phyloP scores from a whole-genome alignment of 2,888 invertebrate species.

The Leptinotarsa tumamoca region DNA sequence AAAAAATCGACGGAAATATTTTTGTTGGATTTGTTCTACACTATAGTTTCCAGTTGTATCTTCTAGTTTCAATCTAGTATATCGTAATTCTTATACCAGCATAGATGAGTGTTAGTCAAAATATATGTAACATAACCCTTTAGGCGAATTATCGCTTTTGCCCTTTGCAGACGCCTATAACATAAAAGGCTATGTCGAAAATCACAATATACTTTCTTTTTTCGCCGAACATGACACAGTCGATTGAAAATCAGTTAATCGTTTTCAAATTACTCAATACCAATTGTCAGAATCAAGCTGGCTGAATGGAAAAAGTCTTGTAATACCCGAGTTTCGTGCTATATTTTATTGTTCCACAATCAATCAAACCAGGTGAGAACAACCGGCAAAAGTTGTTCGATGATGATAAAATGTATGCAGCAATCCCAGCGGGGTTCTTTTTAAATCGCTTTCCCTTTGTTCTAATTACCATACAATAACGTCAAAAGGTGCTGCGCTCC shows the following conservation, averaged over 20 bases:
- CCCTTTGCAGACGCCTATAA: background rate
- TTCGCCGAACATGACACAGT: constrained; percentile 17
- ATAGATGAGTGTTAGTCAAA: background rate
- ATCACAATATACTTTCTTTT: constrained; percentile 9
- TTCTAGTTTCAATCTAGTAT: too few species aligned
- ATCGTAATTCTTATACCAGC: too few species aligned
- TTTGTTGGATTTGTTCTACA: too few species aligned
- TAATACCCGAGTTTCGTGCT: constrained; percentile 13
- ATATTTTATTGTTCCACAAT: constrained; percentile 27
- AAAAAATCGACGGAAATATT: too few species aligned
- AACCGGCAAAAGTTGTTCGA: constrained; percentile 47
- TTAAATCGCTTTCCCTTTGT: constrained; percentile 58
- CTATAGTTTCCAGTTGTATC: too few species aligned
- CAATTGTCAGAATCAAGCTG: constrained; percentile 11
- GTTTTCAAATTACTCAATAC: constrained; percentile 17
- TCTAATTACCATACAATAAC: constrained; percentile 64
- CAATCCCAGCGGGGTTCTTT: constrained; percentile 51
- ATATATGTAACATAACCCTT: background rate
- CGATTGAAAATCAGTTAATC: constrained; percentile 17
- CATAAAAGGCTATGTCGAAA: constrained; percentile 10
- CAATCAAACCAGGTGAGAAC: constrained; percentile 55
- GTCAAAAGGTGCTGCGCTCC: constrained; percentile 61
- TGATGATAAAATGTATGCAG: constrained; percentile 40
- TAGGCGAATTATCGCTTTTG: background rate
- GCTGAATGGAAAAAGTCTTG: constrained; percentile 8